phyloP scores from a whole-genome alignment of 2,113 vertebrate species.

The Semnornis frantzii region DNA sequence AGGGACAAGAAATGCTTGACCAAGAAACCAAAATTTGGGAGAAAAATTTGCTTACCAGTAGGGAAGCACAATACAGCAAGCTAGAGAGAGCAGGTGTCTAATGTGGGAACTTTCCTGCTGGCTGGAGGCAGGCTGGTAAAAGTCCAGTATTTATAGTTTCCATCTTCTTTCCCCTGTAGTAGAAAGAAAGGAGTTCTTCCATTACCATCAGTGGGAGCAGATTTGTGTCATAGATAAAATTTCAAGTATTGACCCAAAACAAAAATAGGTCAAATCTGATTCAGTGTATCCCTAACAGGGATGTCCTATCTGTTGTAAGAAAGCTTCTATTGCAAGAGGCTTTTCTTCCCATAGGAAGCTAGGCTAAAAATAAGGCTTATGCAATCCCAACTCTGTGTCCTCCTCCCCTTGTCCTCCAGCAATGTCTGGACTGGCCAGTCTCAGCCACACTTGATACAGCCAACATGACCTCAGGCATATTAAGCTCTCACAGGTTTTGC shows the following conservation, averaged over 20 bases:
- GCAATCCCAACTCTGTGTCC: neutral
- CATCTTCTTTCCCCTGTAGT: neutral
- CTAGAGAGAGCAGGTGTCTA: neutral
- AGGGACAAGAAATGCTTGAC: neutral
- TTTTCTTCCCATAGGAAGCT: conserved; percentile 26
- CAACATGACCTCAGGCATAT: neutral
- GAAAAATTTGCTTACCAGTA: neutral
- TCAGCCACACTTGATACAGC: conserved; percentile 46
- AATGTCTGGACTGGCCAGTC: neutral
- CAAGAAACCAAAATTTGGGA: neutral
- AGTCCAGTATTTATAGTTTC: neutral
- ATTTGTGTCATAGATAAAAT: neutral
- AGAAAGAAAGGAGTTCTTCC: neutral
- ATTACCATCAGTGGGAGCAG: neutral
- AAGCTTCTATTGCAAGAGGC: neutral
- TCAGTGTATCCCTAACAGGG: neutral
- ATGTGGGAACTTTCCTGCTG: neutral
- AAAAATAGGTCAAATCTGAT: neutral
- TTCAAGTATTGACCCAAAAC: neutral
- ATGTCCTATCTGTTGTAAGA: neutral
- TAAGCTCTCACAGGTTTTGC: neutral
- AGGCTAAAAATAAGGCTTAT: conserved; percentile 68
- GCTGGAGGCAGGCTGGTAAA: neutral
- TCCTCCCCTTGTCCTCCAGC: conserved; percentile 56
- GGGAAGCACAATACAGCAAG: neutral